These are phyloP conservation scores for Neoascia interrupta DNA, from an alignment of 2,888 invertebrate genomes.

Conservation along the genomic window DNA sequence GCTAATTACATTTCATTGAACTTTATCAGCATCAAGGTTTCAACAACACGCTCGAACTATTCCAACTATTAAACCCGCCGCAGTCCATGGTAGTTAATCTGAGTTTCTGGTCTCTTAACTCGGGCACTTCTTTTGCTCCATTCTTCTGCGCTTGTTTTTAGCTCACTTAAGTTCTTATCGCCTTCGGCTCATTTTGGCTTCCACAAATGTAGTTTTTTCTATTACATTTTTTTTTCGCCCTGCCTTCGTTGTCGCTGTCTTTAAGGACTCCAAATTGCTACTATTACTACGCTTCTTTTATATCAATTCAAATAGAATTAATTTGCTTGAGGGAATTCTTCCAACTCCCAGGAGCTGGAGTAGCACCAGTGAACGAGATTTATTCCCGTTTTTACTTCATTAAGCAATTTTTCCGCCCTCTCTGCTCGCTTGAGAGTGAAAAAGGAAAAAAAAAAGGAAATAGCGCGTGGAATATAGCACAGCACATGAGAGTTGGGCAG, in stretches of 20 bases:
- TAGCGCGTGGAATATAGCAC: conserved; percentile 48
- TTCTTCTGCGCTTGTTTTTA: conserved; percentile 18
- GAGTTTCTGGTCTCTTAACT: conserved; percentile 36
- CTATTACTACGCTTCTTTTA: conserved; percentile 52
- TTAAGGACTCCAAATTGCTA: conserved; percentile 37
- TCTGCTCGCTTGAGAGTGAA: conserved; percentile 5
- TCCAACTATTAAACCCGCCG: conserved; percentile 19
- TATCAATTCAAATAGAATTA: conserved; percentile 67
- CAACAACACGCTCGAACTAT: conserved; percentile 12
- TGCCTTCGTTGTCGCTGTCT: not conserved
- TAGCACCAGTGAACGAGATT: conserved; percentile 48
- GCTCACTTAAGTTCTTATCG: conserved; percentile 20
- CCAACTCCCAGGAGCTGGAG: conserved; percentile 17
- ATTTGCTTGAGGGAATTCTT: conserved; percentile 64
- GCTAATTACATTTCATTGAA: conserved; percentile 28
- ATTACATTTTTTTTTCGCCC: not conserved
- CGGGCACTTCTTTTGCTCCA: conserved; percentile 19
- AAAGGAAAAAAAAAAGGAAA: conserved; percentile 4
- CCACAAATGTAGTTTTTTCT: not conserved
- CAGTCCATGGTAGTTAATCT: conserved; percentile 41
- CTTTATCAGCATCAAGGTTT: conserved; percentile 15
- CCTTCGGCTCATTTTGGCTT: not conserved
- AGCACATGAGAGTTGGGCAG: conserved; percentile 48
- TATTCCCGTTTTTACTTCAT: conserved; percentile 68
- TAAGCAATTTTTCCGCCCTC: conserved; percentile 58